These are phyloP conservation scores for Apotomis turbidana DNA, from an alignment of 2,888 invertebrate genomes.

Conservation along the genomic window DNA sequence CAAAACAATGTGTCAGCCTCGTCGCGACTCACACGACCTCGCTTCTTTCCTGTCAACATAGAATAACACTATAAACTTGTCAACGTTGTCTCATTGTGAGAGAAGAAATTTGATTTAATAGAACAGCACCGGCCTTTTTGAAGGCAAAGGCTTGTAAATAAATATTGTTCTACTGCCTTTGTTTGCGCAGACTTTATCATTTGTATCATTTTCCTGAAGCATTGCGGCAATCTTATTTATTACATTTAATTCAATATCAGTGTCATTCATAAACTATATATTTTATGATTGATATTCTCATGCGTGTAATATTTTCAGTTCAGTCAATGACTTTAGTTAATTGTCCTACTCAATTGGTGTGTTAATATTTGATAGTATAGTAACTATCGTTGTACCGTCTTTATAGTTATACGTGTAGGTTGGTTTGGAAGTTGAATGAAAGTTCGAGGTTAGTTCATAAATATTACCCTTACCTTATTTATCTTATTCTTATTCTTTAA, in stretches of 20 bases:
- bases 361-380: conserved; percentile 25
- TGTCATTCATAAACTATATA: conserved; percentile 1
- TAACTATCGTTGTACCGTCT: not conserved
- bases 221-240: conserved; percentile 18
- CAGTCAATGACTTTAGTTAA: conserved; percentile 26
- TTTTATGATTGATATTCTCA: conserved; percentile 15
- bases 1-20: conserved; percentile 40
- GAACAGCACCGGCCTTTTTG: conserved; percentile 25
- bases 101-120: conserved; percentile 31
- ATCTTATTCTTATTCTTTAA: too few species aligned
- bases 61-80: conserved; percentile 44
- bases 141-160: conserved; percentile 38
- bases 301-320: not conserved
- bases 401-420: not conserved
- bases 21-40: conserved; percentile 35
- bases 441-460: not conserved
- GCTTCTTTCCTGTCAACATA: conserved; percentile 46
- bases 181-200: conserved; percentile 29
- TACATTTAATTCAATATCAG: conserved; percentile 1
- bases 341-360: conserved; percentile 22
- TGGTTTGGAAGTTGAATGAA: not conserved
- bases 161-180: conserved; percentile 31
- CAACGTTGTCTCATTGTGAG: conserved; percentile 34
- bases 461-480: too few species aligned
- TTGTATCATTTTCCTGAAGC: conserved; percentile 13